Percentiles rank a stretch among this genome's conserved stretches.
Conservation (phyloP, 2,113 vertebrate species). For the Thunnus thynnus region DNA sequence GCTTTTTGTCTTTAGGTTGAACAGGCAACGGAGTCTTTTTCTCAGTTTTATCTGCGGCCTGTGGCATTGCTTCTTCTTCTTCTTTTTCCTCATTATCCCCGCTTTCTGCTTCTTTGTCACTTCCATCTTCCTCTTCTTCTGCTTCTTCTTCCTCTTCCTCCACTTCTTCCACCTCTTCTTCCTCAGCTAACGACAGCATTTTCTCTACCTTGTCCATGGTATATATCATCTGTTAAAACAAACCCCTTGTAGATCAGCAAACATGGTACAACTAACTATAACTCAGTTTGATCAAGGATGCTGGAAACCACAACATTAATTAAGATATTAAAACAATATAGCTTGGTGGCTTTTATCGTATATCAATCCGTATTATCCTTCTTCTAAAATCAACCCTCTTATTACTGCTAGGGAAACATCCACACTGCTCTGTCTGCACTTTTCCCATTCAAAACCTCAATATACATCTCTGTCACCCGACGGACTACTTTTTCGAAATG, state of each 20-base stretch:
- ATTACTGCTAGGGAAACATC: too few species aligned
- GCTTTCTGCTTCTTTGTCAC: background rate
- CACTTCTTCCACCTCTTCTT: background rate
- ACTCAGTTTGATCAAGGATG: background rate
- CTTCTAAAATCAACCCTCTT: too few species aligned
- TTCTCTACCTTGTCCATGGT: constrained; percentile 14
- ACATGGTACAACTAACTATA: background rate
- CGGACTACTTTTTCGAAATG: background rate
- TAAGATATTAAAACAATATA: background rate
- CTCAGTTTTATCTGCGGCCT: background rate
- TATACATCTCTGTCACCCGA: background rate
- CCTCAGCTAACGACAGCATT: constrained; percentile 19
- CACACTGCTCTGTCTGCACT: too few species aligned
- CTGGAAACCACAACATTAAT: too few species aligned
- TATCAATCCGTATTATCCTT: too few species aligned
- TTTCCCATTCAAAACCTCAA: background rate
- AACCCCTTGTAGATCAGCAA: background rate
- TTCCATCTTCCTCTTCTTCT: background rate
- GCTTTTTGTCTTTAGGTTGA: constrained; percentile 32
- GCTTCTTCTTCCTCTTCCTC: background rate
- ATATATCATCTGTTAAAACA: constrained; percentile 55
- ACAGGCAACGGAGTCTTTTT: background rate
- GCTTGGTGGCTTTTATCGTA: too few species aligned
- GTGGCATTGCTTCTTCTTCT: background rate
- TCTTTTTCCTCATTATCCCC: background rate